These are phyloP conservation scores for Rachycentron canadum DNA, from an alignment of 2,797 vertebrate species.

Conservation along the genomic window DNA sequence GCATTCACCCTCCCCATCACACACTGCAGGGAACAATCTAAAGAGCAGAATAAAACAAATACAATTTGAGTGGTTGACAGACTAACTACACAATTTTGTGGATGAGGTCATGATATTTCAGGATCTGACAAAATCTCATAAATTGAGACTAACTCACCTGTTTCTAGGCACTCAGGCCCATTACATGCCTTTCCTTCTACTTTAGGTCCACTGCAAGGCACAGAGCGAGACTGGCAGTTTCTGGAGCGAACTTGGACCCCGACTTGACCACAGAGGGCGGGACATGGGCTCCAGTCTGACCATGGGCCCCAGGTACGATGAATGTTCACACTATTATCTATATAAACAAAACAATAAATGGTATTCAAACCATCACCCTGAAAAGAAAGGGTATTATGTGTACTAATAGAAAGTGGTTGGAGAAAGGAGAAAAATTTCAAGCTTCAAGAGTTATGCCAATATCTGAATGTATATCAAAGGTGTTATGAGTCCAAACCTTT, in stretches of 20 bases:
- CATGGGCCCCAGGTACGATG: slow-evolving; percentile 88
- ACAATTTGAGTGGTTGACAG: background rate
- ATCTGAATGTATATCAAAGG: background rate
- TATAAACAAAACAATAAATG: slow-evolving; percentile 1
- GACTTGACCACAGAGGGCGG: slow-evolving; percentile 89
- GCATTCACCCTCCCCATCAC: slow-evolving; percentile 89
- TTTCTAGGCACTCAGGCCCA: slow-evolving; percentile 88
- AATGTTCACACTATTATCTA: slow-evolving; percentile 58
- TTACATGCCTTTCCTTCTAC: slow-evolving; percentile 90
- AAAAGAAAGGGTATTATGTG: background rate
- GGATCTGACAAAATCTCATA: too few relatives aligned
- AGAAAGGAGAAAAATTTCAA: background rate
- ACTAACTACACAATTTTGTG: background rate
- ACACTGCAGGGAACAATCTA: slow-evolving; percentile 91
- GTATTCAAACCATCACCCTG: background rate
- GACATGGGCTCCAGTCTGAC: slow-evolving; percentile 93
- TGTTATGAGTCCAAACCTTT: slow-evolving; percentile 77
- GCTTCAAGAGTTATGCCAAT: background rate
- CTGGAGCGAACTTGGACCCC: slow-evolving; percentile 91
- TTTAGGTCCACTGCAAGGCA: slow-evolving; percentile 87
- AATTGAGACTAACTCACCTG: slow-evolving; percentile 44
- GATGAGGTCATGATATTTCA: background rate
- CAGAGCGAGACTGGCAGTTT: slow-evolving; percentile 84
- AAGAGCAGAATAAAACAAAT: slow-evolving; percentile 9
- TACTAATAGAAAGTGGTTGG: background rate